Base-by-base conservation (phyloP, 2,888 invertebrate genomes). In the Drosophila mayaguana region DNA sequence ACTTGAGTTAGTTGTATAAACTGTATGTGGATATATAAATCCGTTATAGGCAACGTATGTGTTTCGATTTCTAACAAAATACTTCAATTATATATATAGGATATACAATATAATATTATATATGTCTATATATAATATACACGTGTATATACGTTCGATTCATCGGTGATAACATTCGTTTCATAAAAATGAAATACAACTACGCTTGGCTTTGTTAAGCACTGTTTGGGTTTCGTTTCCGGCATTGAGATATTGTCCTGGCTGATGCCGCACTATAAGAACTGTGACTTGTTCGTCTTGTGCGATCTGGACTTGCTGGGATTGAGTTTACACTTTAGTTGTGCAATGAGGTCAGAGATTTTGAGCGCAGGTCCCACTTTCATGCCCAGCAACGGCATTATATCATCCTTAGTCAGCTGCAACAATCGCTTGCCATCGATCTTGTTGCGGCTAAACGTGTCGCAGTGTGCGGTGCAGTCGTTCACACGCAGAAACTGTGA, bases 281-380 rank as follows among this genome's bases (percentile, higher is more conserved):
- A 94, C 92, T 95, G 93, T 91, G 95, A 95, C 93, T 95, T 92
- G 93, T 94, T 95, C 88, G 94, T 94, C 94, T 95, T 95, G 78
- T 92, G 88, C 78, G 91, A 83, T 82, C 92, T 89, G 68, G 92
- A 92, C 80, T 91, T 92, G 77, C 91, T 90, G 67, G 93, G 93
- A 82, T 93, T 92, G 4, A 92, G 77, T 78, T 97, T 97, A 92
- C 96, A 96, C 94, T 97, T 97, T 60, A 98, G 94, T 92, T 98
- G 97, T 90, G 97, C 97, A 91, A 98, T 97, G 79, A 98, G 95
- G 94, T 98, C 97, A 91, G 95, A 97, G 88, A 98, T 98, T 94
- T 98, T 98, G 70, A 98, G 93, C 20, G 98, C 97, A 9, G 98
- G 98, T 2, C 98, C 98, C 68, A 98, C 98, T 94, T 98, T 98